These are phyloP conservation scores for Drosophila ustulata DNA, from an alignment of 2,888 invertebrate genomes.

Conservation along the genomic window DNA sequence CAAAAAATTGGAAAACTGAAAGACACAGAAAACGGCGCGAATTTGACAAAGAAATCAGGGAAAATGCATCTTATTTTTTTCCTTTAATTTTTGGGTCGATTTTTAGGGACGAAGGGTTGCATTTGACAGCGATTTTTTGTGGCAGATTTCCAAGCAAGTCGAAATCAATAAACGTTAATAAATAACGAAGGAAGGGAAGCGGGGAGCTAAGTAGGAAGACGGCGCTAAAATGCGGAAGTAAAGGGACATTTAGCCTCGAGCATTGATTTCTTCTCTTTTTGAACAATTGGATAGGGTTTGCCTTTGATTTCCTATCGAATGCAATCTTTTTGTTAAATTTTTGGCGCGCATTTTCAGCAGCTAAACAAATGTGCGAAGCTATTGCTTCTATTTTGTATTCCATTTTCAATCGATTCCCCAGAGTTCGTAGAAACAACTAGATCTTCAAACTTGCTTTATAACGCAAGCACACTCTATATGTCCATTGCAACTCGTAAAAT, in stretches of 20 bases:
- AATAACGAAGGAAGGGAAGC: constrained; percentile 62
- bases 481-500: background rate
- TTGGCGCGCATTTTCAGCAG: constrained; percentile 51
- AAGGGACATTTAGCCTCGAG: constrained; percentile 56
- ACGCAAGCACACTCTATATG: background rate
- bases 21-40: constrained; percentile 40
- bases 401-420: background rate
- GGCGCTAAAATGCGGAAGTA: constrained; percentile 76
- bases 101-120: constrained; percentile 65
- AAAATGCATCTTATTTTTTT: constrained; percentile 62
- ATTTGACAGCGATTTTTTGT: constrained; percentile 65
- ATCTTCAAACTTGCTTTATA: background rate
- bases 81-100: constrained; percentile 18
- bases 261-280: constrained; percentile 64
- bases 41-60: constrained; percentile 52
- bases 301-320: constrained; percentile 54
- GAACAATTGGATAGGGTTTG: constrained; percentile 50
- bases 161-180: constrained; percentile 76
- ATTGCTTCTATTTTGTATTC: background rate
- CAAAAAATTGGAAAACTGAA: constrained; percentile 43
- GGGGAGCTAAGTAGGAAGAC: constrained; percentile 33
- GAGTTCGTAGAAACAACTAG: background rate
- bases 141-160: constrained; percentile 66
- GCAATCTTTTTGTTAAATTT: constrained; percentile 21
- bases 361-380: constrained; percentile 9